These are phyloP conservation scores for Mormyrops attenuatus DNA, from an alignment of 2,797 vertebrate genomes.

Conservation along the genomic window DNA sequence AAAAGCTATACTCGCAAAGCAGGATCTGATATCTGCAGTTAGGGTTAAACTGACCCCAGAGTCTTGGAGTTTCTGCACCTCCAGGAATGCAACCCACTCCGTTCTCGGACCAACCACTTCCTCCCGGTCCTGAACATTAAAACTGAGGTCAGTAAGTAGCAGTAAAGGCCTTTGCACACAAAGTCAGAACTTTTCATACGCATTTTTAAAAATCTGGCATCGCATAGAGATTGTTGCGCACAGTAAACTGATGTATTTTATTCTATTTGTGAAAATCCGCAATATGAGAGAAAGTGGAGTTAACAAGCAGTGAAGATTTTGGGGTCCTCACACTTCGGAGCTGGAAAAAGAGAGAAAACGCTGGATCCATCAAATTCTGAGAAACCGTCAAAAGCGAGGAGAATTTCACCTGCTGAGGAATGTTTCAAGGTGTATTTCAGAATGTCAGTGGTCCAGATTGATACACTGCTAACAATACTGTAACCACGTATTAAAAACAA, in stretches of 20 bases:
- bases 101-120: not conserved
- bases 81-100: not conserved
- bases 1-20: not conserved
- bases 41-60: not conserved
- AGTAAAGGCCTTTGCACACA: not conserved
- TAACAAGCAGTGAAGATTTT: not conserved
- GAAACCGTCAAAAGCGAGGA: not conserved
- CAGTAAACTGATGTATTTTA: not conserved
- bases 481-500: not conserved
- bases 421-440: not conserved
- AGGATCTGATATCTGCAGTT: not conserved
- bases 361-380: not conserved
- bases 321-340: not conserved
- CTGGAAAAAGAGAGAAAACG: not conserved
- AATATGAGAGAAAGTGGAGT: not conserved
- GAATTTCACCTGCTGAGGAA: not conserved
- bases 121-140: not conserved
- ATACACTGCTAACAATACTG: not conserved
- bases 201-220: not conserved
- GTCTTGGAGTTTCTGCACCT: not conserved
- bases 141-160: not conserved
- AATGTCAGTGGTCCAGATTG: not conserved
- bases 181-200: not conserved
- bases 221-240: not conserved
- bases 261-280: not conserved